These are phyloP conservation scores for Lasiommata megera DNA, from an alignment of 2,888 invertebrate genomes.

Conservation along the genomic window DNA sequence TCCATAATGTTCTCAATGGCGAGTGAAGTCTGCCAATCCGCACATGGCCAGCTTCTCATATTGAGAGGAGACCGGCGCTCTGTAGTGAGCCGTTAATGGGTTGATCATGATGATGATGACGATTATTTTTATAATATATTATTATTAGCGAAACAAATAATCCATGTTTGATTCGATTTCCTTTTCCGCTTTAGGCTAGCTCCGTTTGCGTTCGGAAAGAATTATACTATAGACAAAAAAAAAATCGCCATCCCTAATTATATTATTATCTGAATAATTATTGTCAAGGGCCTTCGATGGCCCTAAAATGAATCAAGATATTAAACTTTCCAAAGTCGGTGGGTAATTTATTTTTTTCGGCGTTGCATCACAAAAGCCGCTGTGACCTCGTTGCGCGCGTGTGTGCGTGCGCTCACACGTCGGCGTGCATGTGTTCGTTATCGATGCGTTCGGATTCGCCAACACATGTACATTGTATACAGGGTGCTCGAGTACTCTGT, in stretches of 20 bases:
- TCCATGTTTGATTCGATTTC: background rate
- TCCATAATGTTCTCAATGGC: too few species aligned
- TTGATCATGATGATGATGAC: too few species aligned
- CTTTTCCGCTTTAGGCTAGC: slow-evolving; percentile 4
- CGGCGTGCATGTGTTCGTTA: slow-evolving; percentile 38
- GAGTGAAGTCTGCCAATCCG: too few species aligned
- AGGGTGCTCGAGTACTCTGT: slow-evolving; percentile 48
- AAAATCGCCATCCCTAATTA: slow-evolving; percentile 24
- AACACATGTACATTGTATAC: slow-evolving; percentile 46
- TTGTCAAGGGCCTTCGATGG: slow-evolving; percentile 29
- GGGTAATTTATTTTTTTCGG: slow-evolving; percentile 45
- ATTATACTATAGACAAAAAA: background rate
- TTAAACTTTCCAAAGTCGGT: slow-evolving; percentile 51
- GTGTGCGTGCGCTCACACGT: slow-evolving; percentile 41
- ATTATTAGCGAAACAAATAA: too few species aligned
- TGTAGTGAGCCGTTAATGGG: too few species aligned
- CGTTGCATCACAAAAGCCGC: slow-evolving; percentile 58
- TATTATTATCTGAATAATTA: slow-evolving; percentile 23
- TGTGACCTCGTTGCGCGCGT: slow-evolving; percentile 69
- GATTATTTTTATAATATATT: too few species aligned
- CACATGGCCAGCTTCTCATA: too few species aligned
- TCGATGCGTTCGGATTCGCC: slow-evolving; percentile 45
- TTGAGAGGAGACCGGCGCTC: too few species aligned
- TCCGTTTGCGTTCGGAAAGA: background rate
- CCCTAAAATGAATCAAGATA: slow-evolving; percentile 35